These are phyloP conservation scores for Dendroctonus valens DNA, from an alignment of 1,140 invertebrate genomes.

Conservation along the genomic window DNA sequence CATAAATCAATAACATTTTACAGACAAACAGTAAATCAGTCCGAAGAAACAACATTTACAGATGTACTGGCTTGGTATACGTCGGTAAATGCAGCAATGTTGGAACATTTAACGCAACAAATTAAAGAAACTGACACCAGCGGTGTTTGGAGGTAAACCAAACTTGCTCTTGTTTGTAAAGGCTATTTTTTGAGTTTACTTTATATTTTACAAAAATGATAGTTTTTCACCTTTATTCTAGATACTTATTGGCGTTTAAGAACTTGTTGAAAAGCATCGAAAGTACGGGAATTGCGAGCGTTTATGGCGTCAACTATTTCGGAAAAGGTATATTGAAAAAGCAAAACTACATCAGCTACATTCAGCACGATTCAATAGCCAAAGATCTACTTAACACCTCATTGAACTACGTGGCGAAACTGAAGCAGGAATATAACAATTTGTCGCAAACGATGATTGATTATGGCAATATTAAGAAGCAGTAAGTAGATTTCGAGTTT, in stretches of 20 bases:
- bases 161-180: too few relatives aligned
- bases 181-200: too few relatives aligned
- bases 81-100: conserved; percentile 71
- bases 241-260: conserved; percentile 80
- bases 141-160: conserved; percentile 75
- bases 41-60: conserved; percentile 68
- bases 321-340: conserved; percentile 66
- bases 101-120: conserved; percentile 77
- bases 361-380: conserved; percentile 70
- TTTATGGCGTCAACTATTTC: conserved; percentile 82
- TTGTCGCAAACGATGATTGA: conserved; percentile 56
- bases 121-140: conserved; percentile 84
- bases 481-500: conserved; percentile 40
- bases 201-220: too few relatives aligned
- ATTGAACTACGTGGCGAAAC: conserved; percentile 71
- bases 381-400: conserved; percentile 76
- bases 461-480: conserved; percentile 57
- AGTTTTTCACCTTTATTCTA: conserved; percentile 47
- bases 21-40: conserved; percentile 59
- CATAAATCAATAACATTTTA: background rate
- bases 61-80: conserved; percentile 80
- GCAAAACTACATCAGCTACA: conserved; percentile 71
- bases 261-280: conserved; percentile 80
- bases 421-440: conserved; percentile 62
- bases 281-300: conserved; percentile 79